These are phyloP conservation scores for Drosophila atripex DNA, from an alignment of 2,888 invertebrate species.

Conservation along the genomic window DNA sequence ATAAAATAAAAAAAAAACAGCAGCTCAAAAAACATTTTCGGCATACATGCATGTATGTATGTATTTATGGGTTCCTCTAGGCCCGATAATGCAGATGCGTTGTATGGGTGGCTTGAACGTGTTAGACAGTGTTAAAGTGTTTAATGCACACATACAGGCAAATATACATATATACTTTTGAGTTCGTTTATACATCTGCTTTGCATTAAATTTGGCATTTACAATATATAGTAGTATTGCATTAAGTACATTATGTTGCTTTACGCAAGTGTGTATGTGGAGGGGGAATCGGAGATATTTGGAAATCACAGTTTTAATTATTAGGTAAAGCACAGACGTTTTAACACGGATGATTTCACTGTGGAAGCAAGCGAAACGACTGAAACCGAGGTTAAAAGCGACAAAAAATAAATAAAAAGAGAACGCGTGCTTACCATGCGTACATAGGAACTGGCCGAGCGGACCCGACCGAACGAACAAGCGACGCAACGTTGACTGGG, in stretches of 20 bases:
- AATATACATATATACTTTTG: conserved; percentile 13
- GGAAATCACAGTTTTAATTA: conserved; percentile 19
- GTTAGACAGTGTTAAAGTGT: conserved; percentile 27
- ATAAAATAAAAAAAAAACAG: neutral
- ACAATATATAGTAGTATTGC: neutral
- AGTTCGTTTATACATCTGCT: conserved; percentile 8
- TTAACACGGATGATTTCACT: conserved; percentile 29
- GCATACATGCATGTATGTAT: conserved; percentile 8
- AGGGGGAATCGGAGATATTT: neutral
- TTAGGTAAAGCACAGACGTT: conserved; percentile 13
- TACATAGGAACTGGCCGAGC: conserved; percentile 67
- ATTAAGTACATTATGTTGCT: neutral
- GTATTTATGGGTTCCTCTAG: neutral
- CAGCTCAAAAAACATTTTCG: neutral
- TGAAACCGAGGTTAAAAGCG: conserved; percentile 32
- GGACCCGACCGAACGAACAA: conserved; percentile 71
- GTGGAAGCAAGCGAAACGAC: conserved; percentile 30
- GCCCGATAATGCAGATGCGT: neutral
- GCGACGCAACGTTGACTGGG: conserved; percentile 76
- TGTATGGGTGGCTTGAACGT: conserved; percentile 24
- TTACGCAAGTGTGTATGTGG: neutral
- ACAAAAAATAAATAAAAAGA: conserved; percentile 51
- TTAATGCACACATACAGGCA: conserved; percentile 33
- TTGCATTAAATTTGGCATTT: neutral
- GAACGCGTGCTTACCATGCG: conserved; percentile 74